A percentile compares a stretch with the other conserved stretches of the same genome.
These are phyloP conservation scores for Spinus pinus DNA, from an alignment of 2,797 vertebrate species.

Conservation along the genomic window DNA sequence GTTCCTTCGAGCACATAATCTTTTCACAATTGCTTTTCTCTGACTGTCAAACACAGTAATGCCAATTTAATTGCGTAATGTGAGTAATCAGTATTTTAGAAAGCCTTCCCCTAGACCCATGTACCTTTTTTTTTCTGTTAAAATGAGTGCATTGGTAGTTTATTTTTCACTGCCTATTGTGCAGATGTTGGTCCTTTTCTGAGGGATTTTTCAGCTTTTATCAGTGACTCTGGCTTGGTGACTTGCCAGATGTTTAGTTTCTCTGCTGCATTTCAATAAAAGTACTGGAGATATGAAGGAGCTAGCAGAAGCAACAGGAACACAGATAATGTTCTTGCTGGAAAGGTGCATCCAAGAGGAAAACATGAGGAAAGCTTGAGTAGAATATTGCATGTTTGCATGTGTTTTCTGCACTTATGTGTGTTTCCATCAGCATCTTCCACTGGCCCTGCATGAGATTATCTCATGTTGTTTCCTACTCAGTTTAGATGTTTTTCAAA, in stretches of 20 bases:
- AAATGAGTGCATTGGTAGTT: slow-evolving; percentile 74
- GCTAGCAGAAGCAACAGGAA: neutral
- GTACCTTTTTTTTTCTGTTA: slow-evolving; percentile 54
- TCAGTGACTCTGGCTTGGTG: slow-evolving; percentile 61
- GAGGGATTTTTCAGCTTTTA: slow-evolving; percentile 62
- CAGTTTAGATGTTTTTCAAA: neutral
- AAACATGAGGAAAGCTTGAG: neutral
- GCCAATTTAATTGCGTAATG: slow-evolving; percentile 59
- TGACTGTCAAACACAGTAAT: slow-evolving; percentile 52
- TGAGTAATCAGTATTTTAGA: slow-evolving; percentile 68
- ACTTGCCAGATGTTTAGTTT: slow-evolving; percentile 62
- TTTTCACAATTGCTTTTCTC: slow-evolving; percentile 37
- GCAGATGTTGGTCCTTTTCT: slow-evolving; percentile 71
- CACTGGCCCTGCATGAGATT: neutral
- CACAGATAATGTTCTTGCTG: neutral
- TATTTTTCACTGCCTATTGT: slow-evolving; percentile 74
- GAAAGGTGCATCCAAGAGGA: neutral
- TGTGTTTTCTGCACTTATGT: neutral
- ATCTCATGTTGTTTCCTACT: neutral
- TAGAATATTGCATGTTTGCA: neutral
- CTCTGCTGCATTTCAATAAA: slow-evolving; percentile 23
- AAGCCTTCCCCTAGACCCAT: neutral
- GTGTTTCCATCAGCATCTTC: neutral
- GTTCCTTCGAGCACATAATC: neutral
- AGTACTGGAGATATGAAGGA: slow-evolving; percentile 19